A percentile compares a stretch with the other conserved stretches of the same genome.
Conservation (phyloP, 2,888 invertebrate genomes). For the Omphaloscelis lunosa region DNA sequence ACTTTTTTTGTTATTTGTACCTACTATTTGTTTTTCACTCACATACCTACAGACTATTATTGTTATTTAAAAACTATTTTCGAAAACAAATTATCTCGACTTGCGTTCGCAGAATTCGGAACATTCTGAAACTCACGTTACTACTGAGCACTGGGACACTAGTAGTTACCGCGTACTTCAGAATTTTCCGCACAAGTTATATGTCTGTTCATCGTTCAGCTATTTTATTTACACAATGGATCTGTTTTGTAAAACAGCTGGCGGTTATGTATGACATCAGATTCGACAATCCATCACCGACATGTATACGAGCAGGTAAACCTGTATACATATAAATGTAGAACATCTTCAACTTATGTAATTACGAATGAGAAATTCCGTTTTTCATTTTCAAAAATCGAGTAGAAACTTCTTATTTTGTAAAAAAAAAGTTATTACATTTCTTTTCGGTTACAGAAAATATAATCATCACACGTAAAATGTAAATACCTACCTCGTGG, state of each 20-base stretch:
- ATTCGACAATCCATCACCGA: too few relatives aligned
- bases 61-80: not conserved
- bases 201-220: too few relatives aligned
- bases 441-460: not conserved
- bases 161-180: not conserved
- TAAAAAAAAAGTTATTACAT: not conserved
- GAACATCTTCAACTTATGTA: not conserved
- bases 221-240: too few relatives aligned
- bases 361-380: not conserved
- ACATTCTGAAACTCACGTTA: not conserved
- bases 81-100: not conserved
- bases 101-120: not conserved
- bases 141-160: not conserved
- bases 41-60: not conserved
- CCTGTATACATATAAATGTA: not conserved
- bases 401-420: not conserved
- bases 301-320: not conserved
- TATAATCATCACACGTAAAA: not conserved
- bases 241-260: too few relatives aligned
- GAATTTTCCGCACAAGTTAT: not conserved
- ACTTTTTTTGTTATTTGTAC: not conserved
- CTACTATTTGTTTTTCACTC: not conserved
- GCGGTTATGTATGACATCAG: too few relatives aligned
- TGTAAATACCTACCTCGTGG: not conserved
- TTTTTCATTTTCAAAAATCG: constrained; percentile 23